These are phyloP conservation scores for Maniola jurtina DNA, from an alignment of 1,140 invertebrate genomes.

Conservation along the genomic window DNA sequence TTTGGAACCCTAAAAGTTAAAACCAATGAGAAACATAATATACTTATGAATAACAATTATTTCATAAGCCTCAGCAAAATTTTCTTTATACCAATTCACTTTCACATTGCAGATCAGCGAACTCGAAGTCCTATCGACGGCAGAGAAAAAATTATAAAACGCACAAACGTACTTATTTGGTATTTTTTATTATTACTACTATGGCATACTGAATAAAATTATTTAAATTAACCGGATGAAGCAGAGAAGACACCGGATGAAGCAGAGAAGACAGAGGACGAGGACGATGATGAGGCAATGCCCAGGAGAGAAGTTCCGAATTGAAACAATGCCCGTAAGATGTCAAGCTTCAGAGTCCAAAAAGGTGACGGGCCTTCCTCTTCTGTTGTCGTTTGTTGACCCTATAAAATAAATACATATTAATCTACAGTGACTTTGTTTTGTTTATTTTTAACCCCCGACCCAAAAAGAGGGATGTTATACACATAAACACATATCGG, in stretches of 20 bases:
- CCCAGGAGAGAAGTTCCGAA: constrained; percentile 54
- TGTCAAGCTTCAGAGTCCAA: constrained; percentile 60
- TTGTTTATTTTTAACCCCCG: not conserved
- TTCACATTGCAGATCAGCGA: constrained; percentile 47
- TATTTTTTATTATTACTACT: constrained; percentile 12
- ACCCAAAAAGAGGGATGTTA: too few relatives aligned
- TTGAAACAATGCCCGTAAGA: constrained; percentile 55
- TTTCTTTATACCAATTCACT: too few relatives aligned
- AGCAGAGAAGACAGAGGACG: constrained; percentile 25
- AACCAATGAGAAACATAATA: too few relatives aligned
- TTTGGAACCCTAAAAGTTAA: too few relatives aligned
- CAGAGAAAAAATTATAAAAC: constrained; percentile 47
- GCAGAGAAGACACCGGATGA: constrained; percentile 24
- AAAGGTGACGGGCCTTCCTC: constrained; percentile 43
- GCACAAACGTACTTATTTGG: not conserved
- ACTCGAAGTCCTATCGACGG: constrained; percentile 51
- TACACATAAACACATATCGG: too few relatives aligned
- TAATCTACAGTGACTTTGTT: not conserved
- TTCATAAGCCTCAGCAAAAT: too few relatives aligned
- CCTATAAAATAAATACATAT: constrained; percentile 27
- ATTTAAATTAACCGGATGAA: constrained; percentile 13
- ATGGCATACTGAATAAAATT: constrained; percentile 11
- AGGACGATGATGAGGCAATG: constrained; percentile 41
- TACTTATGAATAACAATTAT: too few relatives aligned
- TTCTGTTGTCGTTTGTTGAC: not conserved